phyloP scores from a whole-genome alignment of 2,113 vertebrate species.

The Paramormyrops kingsleyae region DNA sequence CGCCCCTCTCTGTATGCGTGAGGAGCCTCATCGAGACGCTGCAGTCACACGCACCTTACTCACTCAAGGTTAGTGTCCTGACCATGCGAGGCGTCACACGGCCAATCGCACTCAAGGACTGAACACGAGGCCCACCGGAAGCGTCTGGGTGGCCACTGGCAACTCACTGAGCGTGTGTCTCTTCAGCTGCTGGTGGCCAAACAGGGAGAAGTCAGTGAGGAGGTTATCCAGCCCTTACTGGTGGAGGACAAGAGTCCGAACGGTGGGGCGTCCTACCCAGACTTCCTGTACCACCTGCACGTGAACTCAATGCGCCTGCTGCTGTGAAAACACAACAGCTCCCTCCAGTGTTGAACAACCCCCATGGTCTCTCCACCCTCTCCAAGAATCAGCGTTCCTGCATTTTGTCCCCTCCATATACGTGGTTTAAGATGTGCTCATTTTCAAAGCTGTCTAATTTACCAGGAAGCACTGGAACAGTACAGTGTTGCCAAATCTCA shows the following conservation, averaged over 20 bases:
- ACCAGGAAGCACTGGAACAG: background rate
- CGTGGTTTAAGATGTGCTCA: background rate
- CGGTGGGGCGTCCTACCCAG: slow-evolving; percentile 64
- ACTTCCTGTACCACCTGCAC: slow-evolving; percentile 68
- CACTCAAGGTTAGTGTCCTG: slow-evolving; percentile 48
- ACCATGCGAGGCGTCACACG: background rate
- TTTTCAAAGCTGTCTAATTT: background rate
- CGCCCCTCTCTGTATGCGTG: slow-evolving; percentile 43
- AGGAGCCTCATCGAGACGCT: slow-evolving; percentile 46
- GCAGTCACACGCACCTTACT: slow-evolving; percentile 32
- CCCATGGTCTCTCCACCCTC: background rate
- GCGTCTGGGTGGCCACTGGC: background rate
- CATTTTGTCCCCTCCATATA: background rate
- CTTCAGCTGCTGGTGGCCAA: slow-evolving; percentile 60
- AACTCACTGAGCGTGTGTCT: background rate
- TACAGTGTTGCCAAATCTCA: background rate
- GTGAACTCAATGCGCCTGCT: slow-evolving; percentile 56
- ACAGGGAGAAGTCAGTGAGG: slow-evolving; percentile 60
- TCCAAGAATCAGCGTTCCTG: background rate
- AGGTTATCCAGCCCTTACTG: slow-evolving; percentile 58
- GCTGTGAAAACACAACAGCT: slow-evolving; percentile 35
- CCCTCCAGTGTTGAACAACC: background rate
- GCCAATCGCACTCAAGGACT: background rate
- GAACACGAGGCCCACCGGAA: too few relatives aligned
- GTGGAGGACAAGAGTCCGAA: slow-evolving; percentile 70